Percentiles rank a stretch among this genome's conserved stretches.
phyloP scores from a whole-genome alignment of 2,113 vertebrate genomes.

The Ctenodactylus gundi region DNA sequence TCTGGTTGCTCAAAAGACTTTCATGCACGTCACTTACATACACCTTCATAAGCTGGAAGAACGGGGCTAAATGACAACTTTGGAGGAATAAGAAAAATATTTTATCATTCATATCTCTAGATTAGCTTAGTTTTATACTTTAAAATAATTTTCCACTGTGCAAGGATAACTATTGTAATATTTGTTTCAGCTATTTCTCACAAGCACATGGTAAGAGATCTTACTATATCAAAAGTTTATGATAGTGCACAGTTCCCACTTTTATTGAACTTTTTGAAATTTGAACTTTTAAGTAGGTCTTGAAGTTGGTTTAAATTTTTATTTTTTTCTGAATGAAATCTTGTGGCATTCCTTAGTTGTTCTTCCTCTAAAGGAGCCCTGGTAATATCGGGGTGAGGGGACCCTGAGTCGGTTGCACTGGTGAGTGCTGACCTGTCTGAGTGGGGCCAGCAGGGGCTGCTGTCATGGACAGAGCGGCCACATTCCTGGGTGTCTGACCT shows the following conservation, averaged over 20 bases:
- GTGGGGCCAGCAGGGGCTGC: conserved; percentile 81
- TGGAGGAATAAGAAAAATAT: neutral
- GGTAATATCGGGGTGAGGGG: conserved; percentile 67
- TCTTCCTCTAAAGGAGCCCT: neutral
- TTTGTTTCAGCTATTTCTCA: neutral
- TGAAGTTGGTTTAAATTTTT: neutral
- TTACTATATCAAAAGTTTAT: neutral
- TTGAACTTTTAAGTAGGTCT: conserved; percentile 23
- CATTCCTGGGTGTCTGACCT: conserved; percentile 84
- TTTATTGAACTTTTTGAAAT: conserved; percentile 25
- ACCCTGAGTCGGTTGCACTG: conserved; percentile 21
- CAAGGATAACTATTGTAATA: neutral
- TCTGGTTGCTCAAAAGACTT: neutral
- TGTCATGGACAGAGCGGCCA: conserved; percentile 79
- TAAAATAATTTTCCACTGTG: neutral
- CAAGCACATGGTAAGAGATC: neutral
- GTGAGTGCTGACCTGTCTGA: conserved; percentile 74
- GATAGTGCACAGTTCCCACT: neutral
- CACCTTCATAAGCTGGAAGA: neutral
- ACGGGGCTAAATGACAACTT: neutral
- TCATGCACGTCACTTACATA: neutral
- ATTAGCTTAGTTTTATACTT: conserved; percentile 6
- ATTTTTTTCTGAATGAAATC: neutral
- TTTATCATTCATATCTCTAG: neutral
- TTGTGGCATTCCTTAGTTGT: neutral